Evolutionary conservation across 2,888 invertebrate species (phyloP).

Genomic region (Hedya salicella): DNA sequence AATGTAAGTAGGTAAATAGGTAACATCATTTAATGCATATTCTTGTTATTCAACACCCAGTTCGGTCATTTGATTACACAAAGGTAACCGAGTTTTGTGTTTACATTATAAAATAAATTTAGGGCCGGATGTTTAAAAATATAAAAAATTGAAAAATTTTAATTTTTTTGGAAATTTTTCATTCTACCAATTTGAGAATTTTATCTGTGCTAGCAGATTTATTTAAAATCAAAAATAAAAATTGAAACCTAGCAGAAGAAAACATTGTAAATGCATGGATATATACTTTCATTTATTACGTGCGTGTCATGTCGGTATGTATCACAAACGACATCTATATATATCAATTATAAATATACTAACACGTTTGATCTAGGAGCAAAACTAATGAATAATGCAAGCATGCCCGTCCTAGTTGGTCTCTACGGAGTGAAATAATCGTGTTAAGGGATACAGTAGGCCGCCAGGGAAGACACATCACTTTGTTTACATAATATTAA

Average conservation of each 20-base stretch:
- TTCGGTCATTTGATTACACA: constrained; percentile 20
- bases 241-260: too few species aligned
- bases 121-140: neutral
- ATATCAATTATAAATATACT: neutral
- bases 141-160: too few species aligned
- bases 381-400: neutral
- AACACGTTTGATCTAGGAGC: neutral
- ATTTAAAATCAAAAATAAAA: too few species aligned
- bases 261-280: too few species aligned
- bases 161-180: too few species aligned
- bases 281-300: too few species aligned
- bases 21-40: constrained; percentile 16
- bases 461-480: neutral
- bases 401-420: neutral
- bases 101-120: constrained; percentile 7
- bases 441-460: neutral
- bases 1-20: constrained; percentile 27
- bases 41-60: constrained; percentile 25
- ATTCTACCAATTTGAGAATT: too few species aligned
- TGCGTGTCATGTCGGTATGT: too few species aligned
- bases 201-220: too few species aligned
- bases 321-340: too few species aligned
- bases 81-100: constrained; percentile 9
- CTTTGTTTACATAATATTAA: neutral
- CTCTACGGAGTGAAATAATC: neutral